Evolutionary conservation across 2,797 vertebrate genomes (phyloP).

Genomic region (Helicolenus hilgendorfi): DNA sequence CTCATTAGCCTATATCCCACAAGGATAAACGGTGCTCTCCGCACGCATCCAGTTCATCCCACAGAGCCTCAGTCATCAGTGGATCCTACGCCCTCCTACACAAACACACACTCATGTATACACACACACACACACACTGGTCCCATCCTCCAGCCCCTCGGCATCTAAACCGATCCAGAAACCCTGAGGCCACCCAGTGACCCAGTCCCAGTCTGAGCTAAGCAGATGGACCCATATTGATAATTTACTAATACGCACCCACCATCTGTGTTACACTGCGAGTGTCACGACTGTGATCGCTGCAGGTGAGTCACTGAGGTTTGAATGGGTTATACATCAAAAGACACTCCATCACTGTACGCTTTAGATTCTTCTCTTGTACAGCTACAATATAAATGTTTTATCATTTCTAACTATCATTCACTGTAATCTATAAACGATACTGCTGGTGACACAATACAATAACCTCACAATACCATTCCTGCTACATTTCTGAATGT

Average conservation of each 20-base stretch:
- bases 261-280: slow-evolving; percentile 60
- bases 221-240: slow-evolving; percentile 81
- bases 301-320: slow-evolving; percentile 50
- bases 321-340: slow-evolving; percentile 3
- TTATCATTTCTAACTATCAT: neutral
- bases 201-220: slow-evolving; percentile 46
- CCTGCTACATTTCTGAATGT: neutral
- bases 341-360: neutral
- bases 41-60: slow-evolving; percentile 68
- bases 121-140: neutral
- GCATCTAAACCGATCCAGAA: slow-evolving; percentile 35
- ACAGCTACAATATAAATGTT: neutral
- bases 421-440: neutral
- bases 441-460: neutral
- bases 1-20: slow-evolving; percentile 82
- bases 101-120: neutral
- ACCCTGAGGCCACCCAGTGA: slow-evolving; percentile 63
- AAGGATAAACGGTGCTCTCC: slow-evolving; percentile 70
- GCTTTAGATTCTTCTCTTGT: neutral
- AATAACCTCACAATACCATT: neutral
- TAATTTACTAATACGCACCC: slow-evolving; percentile 72
- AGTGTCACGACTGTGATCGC: slow-evolving; percentile 17
- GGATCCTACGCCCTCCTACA: slow-evolving; percentile 5
- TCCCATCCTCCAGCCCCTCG: neutral
- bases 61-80: slow-evolving; percentile 51